Evolutionary conservation across 2,888 invertebrate species (phyloP), one percentile per base, ranked within the genome.

Genomic region (Drosophila anomelani): DNA sequence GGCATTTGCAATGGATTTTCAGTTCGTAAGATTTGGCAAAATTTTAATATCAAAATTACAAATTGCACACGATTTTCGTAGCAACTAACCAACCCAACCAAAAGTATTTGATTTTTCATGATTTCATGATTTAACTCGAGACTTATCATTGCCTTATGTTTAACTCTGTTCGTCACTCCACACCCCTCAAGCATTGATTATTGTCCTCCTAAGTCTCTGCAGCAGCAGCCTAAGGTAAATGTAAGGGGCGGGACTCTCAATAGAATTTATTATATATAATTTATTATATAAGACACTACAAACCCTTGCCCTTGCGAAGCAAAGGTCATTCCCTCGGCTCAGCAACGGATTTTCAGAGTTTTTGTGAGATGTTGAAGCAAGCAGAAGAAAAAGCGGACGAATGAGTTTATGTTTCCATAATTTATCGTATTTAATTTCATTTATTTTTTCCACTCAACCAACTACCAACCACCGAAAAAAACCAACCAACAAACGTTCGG

Each of bases 401-500:
- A 43, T 23, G 55, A 56, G 59, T 61, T 71, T 77, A 60, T 71
- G 76, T 77, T 77, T 55, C 61, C 81, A 80, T 64, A 80, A 76
- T 85, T 85, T 87, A 85, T 83, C 83, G 70, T 75, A 88, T 78
- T 84, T 86, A 79, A 80, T 86, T 86, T 80, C 36, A 74, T 81
- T 84, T 80, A 73, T 80, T 80, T 81, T 77, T 79, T 66, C 80
- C 77, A 73, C 64, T 72, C 72, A 54, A 59, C 63, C 63, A 66
- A 68, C 66, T 57, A 69, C 75, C 62, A 51, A 51, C 51, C 59
- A 70, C 56, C 55, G 44, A 59, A 47, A 53, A 57, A 39, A 46
- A 38, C 64, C 61, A 36, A 51, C 47, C 49, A 23, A 54, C 29
- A 49, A 53, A 62, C 46, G 29, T 46, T 46, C 67, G 79, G 69